A percentile compares a stretch with the other conserved stretches of the same genome.
phyloP scores from a whole-genome alignment of 1,140 invertebrate genomes.

The Cryptotermes secundus region DNA sequence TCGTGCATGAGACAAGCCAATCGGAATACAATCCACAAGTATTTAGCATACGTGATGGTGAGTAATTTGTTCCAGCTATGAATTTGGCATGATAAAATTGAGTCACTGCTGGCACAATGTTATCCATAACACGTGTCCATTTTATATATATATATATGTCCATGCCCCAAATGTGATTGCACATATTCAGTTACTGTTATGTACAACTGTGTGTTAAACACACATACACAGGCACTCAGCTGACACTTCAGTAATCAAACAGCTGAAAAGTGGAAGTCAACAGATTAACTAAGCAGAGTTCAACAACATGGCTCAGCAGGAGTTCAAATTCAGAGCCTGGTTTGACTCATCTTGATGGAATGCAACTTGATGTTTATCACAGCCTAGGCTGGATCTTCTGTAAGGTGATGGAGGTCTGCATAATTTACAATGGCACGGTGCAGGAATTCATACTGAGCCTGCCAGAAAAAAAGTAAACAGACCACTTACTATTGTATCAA shows the following conservation, averaged over 20 bases:
- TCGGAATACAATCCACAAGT: too few relatives aligned
- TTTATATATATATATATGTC: background rate
- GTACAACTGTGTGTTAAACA: background rate
- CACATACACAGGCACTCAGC: background rate
- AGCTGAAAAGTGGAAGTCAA: background rate
- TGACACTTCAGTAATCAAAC: background rate
- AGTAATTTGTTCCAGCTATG: too few relatives aligned
- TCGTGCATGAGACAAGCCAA: background rate
- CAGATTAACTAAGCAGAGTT: background rate
- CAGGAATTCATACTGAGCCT: constrained; percentile 90
- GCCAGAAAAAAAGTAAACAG: constrained; percentile 40
- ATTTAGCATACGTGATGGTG: too few relatives aligned
- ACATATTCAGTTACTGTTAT: background rate
- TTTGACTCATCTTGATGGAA: background rate
- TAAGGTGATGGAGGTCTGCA: constrained; percentile 77
- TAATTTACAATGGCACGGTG: constrained; percentile 88
- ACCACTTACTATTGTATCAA: too few relatives aligned
- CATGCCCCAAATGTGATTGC: background rate
- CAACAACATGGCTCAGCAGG: background rate
- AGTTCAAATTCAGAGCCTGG: background rate
- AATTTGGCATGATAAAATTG: too few relatives aligned
- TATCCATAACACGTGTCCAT: background rate
- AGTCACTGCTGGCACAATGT: background rate
- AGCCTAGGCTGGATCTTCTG: constrained; percentile 41
- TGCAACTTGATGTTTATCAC: background rate